Percentiles rank a stretch among this genome's conserved stretches.
Conservation (phyloP, 2,888 invertebrate species). For the Synergus laeviventris region DNA sequence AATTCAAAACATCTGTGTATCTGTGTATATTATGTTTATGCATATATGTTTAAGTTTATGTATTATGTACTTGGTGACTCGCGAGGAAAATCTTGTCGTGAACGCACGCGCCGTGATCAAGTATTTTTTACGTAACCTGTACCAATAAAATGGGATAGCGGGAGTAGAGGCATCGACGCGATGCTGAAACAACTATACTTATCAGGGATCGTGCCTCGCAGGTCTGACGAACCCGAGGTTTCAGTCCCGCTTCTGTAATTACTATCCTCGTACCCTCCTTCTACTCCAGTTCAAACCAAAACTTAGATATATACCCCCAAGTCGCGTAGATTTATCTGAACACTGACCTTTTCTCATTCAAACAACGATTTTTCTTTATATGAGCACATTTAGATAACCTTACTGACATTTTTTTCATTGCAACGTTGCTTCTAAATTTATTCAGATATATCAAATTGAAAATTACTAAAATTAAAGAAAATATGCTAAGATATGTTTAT, state of each 20-base stretch:
- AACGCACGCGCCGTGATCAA: slow-evolving; percentile 34
- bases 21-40: not conserved
- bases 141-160: slow-evolving; percentile 74
- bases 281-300: slow-evolving; percentile 60
- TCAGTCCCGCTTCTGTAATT: slow-evolving; percentile 74
- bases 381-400: too few species aligned
- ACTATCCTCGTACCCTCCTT: slow-evolving; percentile 66
- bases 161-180: slow-evolving; percentile 72
- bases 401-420: too few species aligned
- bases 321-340: slow-evolving; percentile 43
- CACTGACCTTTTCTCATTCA: slow-evolving; percentile 42
- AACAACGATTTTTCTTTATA: slow-evolving; percentile 22
- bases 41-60: not conserved
- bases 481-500: too few species aligned
- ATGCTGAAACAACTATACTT: slow-evolving; percentile 75
- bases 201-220: slow-evolving; percentile 75
- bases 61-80: slow-evolving; percentile 47
- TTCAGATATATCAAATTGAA: too few species aligned
- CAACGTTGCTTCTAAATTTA: too few species aligned
- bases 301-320: slow-evolving; percentile 46
- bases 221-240: slow-evolving; percentile 67
- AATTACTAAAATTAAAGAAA: too few species aligned
- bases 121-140: slow-evolving; percentile 70
- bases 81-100: slow-evolving; percentile 48
- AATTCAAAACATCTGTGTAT: slow-evolving; percentile 32